Conservation (phyloP, 2,113 vertebrate species). For the Strix aluco region DNA sequence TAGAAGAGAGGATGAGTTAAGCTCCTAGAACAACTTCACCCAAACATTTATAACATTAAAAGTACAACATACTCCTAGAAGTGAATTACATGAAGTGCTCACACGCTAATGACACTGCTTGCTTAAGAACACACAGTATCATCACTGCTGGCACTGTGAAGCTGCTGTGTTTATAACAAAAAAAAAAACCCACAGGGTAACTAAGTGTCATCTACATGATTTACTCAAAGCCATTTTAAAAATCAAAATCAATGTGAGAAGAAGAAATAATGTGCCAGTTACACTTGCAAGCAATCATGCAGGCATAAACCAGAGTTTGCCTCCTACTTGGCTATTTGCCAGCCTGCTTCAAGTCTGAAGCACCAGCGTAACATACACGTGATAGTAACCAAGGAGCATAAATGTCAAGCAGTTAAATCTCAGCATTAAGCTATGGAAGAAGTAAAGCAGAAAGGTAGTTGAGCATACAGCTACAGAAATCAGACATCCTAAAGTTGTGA, state of each 20-base stretch:
- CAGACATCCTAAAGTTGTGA: not conserved
- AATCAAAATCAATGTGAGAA: not conserved
- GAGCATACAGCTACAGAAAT: not conserved
- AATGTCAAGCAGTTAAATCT: not conserved
- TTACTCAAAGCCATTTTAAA: not conserved
- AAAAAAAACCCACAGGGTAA: not conserved
- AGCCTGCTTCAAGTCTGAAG: not conserved
- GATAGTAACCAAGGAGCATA: not conserved
- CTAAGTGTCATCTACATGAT: not conserved
- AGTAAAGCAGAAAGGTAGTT: not conserved
- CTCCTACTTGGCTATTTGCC: not conserved
- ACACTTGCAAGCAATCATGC: not conserved
- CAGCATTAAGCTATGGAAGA: not conserved
- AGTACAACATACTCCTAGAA: not conserved
- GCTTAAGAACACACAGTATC: not conserved
- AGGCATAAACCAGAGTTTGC: not conserved
- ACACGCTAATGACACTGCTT: not conserved
- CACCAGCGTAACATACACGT: not conserved
- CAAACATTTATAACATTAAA: not conserved
- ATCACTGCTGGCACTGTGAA: not conserved
- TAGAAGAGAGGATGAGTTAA: not conserved
- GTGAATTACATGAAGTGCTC: not conserved
- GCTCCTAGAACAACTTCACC: not conserved
- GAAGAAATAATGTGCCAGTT: not conserved
- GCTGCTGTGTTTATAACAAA: not conserved